Conservation (phyloP, 2,888 invertebrate species). For the Campoplex nolae region DNA sequence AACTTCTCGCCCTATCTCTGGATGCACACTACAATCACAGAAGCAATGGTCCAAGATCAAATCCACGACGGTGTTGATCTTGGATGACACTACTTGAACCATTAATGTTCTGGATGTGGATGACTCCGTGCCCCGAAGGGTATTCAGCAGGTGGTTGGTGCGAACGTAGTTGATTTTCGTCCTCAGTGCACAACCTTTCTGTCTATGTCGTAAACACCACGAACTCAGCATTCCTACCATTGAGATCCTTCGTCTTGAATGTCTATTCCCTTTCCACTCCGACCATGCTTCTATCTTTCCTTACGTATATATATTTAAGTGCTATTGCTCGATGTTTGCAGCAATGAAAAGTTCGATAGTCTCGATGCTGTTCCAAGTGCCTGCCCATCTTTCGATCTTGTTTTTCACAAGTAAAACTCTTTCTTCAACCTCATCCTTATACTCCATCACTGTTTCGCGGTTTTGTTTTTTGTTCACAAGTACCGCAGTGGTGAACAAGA, state of each 20-base stretch:
- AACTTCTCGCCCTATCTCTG: background rate
- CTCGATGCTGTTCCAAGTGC: constrained; percentile 42
- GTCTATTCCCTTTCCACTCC: constrained; percentile 31
- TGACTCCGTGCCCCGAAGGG: constrained; percentile 35
- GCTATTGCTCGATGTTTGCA: constrained; percentile 13
- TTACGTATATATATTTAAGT: background rate
- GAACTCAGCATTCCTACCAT: constrained; percentile 16
- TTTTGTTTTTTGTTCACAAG: background rate
- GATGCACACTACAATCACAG: background rate
- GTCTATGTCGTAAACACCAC: background rate
- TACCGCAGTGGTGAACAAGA: constrained; percentile 19
- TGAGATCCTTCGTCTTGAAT: constrained; percentile 27
- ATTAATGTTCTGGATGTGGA: constrained; percentile 56
- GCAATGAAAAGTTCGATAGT: constrained; percentile 49
- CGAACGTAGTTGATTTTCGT: constrained; percentile 52
- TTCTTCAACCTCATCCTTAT: constrained; percentile 14
- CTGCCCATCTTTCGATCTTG: constrained; percentile 39
- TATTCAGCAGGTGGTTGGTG: constrained; percentile 68
- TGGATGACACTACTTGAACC: constrained; percentile 38
- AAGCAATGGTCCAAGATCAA: background rate
- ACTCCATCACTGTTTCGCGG: background rate
- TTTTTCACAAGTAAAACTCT: constrained; percentile 23
- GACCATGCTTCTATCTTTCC: background rate
- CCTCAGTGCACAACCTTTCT: constrained; percentile 23
- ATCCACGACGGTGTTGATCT: constrained; percentile 25